A percentile compares a stretch with the other conserved stretches of the same genome.
phyloP scores from a whole-genome alignment of 2,888 invertebrate species.

The Erebia aethiops region DNA sequence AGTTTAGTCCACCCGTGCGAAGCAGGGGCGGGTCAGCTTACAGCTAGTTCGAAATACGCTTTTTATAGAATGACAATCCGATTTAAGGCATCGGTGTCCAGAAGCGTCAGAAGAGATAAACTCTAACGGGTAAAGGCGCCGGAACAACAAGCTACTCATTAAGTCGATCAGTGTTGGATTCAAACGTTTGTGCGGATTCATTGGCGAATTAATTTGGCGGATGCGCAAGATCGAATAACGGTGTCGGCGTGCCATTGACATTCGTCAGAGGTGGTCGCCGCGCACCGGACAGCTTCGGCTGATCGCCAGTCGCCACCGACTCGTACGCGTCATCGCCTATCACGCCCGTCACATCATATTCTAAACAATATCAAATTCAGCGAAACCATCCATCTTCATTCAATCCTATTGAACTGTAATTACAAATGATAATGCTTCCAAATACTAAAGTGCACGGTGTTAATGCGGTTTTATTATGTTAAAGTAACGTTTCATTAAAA shows the following conservation, averaged over 20 bases:
- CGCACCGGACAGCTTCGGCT: conserved; percentile 44
- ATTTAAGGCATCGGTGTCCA: conserved; percentile 48
- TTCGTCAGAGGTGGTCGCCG: conserved; percentile 70
- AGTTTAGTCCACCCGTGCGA: too few relatives aligned
- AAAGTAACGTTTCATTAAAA: conserved; percentile 71
- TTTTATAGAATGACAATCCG: conserved; percentile 54
- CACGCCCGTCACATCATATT: conserved; percentile 35
- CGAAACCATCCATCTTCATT: conserved; percentile 38
- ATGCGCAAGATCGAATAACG: conserved; percentile 78
- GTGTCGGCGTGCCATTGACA: conserved; percentile 80
- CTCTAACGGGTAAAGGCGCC: conserved; percentile 66
- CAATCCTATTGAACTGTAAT: conserved; percentile 40
- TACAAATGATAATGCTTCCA: conserved; percentile 39
- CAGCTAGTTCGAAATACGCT: conserved; percentile 35
- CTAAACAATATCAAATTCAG: conserved; percentile 28
- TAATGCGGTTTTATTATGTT: conserved; percentile 54
- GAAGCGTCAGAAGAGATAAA: conserved; percentile 60
- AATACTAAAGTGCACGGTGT: conserved; percentile 41
- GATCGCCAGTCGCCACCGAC: conserved; percentile 42
- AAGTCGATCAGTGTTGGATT: conserved; percentile 71
- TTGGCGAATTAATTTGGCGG: conserved; percentile 80
- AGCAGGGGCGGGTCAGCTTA: too few relatives aligned
- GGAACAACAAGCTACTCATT: conserved; percentile 72
- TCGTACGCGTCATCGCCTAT: conserved; percentile 40
- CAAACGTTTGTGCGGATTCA: conserved; percentile 70